phyloP scores from a whole-genome alignment of 2,888 invertebrate genomes.

The Polydesmus complanatus region DNA sequence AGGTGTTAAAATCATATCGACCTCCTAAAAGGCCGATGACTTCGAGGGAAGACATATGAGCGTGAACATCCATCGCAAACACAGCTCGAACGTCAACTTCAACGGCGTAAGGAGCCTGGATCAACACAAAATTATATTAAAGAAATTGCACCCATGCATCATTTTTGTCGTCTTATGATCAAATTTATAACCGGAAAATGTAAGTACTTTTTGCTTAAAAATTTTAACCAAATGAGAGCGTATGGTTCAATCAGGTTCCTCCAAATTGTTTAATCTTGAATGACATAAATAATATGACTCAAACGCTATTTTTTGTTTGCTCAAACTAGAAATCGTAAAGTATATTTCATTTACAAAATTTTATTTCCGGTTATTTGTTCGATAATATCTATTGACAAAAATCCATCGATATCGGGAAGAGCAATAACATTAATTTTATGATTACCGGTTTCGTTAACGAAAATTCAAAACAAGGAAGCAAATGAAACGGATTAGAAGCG shows the following conservation, averaged over 20 bases:
- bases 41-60: conserved; percentile 52
- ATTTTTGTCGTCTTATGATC: background rate
- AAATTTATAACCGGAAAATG: background rate
- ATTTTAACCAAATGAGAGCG: background rate
- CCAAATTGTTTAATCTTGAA: no score
- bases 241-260: no score
- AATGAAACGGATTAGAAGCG: conserved; percentile 34
- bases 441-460: conserved; percentile 43
- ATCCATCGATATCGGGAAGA: no score
- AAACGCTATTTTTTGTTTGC: no score
- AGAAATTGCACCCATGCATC: background rate
- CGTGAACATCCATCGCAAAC: conserved; percentile 53
- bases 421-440: conserved; percentile 14
- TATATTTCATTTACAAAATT: no score
- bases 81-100: conserved; percentile 45
- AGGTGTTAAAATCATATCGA: conserved; percentile 29
- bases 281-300: no score
- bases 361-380: no score
- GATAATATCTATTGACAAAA: no score
- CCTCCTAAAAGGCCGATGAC: conserved; percentile 63
- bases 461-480: conserved; percentile 47
- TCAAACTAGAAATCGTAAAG: no score
- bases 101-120: conserved; percentile 48
- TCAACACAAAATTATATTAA: background rate
- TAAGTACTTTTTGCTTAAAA: background rate